phyloP scores from a whole-genome alignment of 2,888 invertebrate genomes.

The Strigamia maritima region DNA sequence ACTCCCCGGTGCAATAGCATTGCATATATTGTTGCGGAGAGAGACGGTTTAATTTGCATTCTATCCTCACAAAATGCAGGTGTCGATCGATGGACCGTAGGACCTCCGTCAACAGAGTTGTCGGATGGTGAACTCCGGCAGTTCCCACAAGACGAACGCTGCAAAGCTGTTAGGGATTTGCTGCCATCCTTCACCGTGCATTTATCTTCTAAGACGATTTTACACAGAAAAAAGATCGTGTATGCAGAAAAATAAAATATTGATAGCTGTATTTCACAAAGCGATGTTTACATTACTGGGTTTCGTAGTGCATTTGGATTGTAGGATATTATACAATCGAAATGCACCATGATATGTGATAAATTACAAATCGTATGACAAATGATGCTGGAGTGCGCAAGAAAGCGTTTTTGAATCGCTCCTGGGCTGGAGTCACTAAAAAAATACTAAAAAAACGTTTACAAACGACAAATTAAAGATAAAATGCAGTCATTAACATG shows the following conservation, averaged over 20 bases:
- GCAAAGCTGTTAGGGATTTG: constrained; percentile 8
- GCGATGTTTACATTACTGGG: not conserved
- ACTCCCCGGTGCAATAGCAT: not conserved
- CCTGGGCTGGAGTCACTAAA: too few species aligned
- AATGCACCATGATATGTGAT: not conserved
- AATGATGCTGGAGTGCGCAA: not conserved
- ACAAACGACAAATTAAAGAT: too few species aligned
- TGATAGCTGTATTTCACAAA: not conserved
- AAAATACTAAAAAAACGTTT: too few species aligned
- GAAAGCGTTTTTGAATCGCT: not conserved
- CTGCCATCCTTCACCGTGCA: not conserved
- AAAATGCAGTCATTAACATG: too few species aligned
- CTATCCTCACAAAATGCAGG: constrained; percentile 26
- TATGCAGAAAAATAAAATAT: not conserved
- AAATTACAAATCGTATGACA: not conserved
- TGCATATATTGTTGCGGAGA: not conserved
- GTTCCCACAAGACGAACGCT: not conserved
- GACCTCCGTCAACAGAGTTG: constrained; percentile 17
- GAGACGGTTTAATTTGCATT: not conserved
- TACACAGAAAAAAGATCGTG: not conserved
- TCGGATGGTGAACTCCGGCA: not conserved
- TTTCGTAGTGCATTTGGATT: not conserved
- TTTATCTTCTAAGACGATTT: not conserved
- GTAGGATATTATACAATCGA: not conserved
- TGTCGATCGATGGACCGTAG: constrained; percentile 24